These are phyloP conservation scores for Siniperca obscura DNA, from an alignment of 2,797 vertebrate species.

Conservation along the genomic window DNA sequence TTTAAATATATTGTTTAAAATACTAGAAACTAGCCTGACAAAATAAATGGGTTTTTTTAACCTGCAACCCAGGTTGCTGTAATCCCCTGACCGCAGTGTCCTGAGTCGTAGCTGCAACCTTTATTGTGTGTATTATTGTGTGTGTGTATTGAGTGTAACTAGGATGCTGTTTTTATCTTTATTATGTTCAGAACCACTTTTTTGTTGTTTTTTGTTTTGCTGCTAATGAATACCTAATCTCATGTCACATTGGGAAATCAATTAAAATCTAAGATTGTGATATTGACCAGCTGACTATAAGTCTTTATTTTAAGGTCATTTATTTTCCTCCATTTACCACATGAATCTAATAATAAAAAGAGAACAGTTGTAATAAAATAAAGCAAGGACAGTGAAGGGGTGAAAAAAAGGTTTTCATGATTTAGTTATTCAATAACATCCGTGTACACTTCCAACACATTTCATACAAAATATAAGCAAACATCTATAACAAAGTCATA, in stretches of 20 bases:
- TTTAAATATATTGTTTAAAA: not conserved
- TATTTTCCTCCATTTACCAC: not conserved
- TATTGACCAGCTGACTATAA: not conserved
- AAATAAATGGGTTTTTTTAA: not conserved
- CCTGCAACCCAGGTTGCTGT: not conserved
- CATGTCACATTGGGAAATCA: not conserved
- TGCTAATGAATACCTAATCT: not conserved
- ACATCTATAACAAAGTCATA: not conserved
- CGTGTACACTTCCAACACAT: not conserved
- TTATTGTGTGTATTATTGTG: not conserved
- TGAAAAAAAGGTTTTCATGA: not conserved
- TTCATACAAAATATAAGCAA: not conserved
- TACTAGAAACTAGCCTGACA: not conserved
- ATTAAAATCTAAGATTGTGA: not conserved
- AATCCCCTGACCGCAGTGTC: not conserved
- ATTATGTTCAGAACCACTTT: too few relatives aligned
- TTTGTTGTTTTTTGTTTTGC: not conserved
- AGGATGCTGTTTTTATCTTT: not conserved
- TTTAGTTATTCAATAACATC: not conserved
- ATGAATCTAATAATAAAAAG: not conserved
- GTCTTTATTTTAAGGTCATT: not conserved
- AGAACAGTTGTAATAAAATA: not conserved
- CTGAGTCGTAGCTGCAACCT: not conserved
- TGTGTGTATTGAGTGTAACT: not conserved
- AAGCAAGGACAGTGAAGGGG: not conserved